Evolutionary conservation across 1,140 invertebrate species (phyloP).

Genomic region (Saccostrea cuccullata): DNA sequence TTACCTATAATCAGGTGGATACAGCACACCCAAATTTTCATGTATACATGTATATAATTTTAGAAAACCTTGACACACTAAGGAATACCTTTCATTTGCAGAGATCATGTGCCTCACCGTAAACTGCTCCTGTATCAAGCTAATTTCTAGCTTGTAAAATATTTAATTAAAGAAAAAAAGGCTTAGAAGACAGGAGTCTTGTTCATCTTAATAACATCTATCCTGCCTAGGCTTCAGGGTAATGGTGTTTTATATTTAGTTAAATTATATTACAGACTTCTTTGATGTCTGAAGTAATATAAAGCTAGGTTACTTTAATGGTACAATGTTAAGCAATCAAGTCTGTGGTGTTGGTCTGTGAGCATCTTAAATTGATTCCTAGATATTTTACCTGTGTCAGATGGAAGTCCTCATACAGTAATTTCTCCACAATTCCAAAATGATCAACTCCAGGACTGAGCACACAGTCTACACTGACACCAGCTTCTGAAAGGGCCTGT

Average conservation of each 20-base stretch:
- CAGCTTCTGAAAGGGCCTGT: conserved; percentile 57
- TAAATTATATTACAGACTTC: neutral
- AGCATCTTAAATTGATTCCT: neutral
- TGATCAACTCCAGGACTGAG: conserved; percentile 68
- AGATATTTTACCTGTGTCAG: conserved; percentile 57
- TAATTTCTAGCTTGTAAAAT: neutral
- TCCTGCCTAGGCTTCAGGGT: neutral
- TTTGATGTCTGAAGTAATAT: neutral
- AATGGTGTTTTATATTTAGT: neutral
- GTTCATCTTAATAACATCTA: neutral
- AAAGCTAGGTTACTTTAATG: neutral
- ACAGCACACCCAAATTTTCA: too few species aligned
- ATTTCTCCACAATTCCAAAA: conserved; percentile 68
- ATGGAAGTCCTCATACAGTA: conserved; percentile 56
- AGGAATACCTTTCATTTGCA: neutral
- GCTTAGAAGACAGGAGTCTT: neutral
- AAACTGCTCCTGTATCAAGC: neutral
- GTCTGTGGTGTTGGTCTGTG: neutral
- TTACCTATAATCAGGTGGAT: too few species aligned
- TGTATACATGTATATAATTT: too few species aligned
- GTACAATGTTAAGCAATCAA: neutral
- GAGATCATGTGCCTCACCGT: neutral
- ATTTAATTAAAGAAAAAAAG: too few species aligned
- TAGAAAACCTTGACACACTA: too few species aligned
- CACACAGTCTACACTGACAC: conserved; percentile 55